These are phyloP conservation scores for Acanthisitta chloris DNA, from an alignment of 2,113 vertebrate species.

Conservation along the genomic window DNA sequence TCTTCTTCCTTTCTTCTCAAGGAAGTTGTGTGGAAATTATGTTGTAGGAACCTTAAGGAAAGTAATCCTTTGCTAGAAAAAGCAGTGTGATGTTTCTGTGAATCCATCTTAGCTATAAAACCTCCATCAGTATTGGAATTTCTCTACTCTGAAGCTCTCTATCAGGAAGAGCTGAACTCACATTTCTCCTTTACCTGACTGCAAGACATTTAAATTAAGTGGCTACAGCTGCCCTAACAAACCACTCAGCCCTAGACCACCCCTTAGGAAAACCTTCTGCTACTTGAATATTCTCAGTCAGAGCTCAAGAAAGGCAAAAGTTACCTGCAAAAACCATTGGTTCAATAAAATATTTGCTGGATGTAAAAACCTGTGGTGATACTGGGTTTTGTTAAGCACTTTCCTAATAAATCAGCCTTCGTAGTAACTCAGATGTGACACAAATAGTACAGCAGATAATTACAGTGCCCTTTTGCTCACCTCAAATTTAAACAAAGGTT, in stretches of 20 bases:
- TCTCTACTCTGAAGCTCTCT: constrained; percentile 10
- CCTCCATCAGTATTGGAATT: neutral
- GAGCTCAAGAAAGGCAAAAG: constrained; percentile 33
- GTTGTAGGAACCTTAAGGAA: neutral
- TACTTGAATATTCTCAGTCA: constrained; percentile 50
- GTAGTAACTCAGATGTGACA: constrained; percentile 76
- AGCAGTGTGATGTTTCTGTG: neutral
- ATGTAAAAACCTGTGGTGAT: constrained; percentile 57
- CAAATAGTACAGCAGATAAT: constrained; percentile 81
- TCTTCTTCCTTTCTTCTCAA: neutral
- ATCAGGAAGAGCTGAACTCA: neutral
- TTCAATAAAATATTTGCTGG: constrained; percentile 67
- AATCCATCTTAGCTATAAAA: neutral
- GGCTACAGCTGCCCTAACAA: constrained; percentile 30
- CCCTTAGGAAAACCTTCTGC: constrained; percentile 53
- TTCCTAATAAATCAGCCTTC: constrained; percentile 76
- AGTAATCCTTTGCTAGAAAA: neutral
- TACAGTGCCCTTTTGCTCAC: constrained; percentile 77
- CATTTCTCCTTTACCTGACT: neutral
- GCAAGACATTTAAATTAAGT: constrained; percentile 38
- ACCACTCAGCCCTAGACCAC: neutral
- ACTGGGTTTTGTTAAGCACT: constrained; percentile 58
- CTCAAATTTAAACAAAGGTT: constrained; percentile 82
- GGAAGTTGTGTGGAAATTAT: neutral
- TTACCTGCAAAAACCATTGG: constrained; percentile 53